Conservation (phyloP, 2,888 invertebrate genomes). For the Torymus texanus region DNA sequence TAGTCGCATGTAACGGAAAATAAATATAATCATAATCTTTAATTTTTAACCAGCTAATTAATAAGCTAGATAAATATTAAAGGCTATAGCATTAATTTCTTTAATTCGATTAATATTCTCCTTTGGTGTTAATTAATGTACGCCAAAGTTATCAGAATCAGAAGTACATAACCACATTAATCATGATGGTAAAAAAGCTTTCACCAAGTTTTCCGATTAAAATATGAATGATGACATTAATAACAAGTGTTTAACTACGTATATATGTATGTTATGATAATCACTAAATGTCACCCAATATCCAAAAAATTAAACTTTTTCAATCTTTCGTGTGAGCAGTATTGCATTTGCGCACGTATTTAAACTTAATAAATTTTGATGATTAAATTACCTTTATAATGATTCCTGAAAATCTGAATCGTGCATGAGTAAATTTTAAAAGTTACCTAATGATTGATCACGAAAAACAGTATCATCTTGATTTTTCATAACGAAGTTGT, state of each 20-base stretch:
- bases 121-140: constrained; percentile 12
- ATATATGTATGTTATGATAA: constrained; percentile 31
- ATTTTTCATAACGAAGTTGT: constrained; percentile 3
- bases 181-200: background rate
- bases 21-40: constrained; percentile 21
- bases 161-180: background rate
- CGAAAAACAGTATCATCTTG: constrained; percentile 16
- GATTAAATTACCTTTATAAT: constrained; percentile 12
- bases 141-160: constrained; percentile 9
- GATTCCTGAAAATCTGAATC: constrained; percentile 37
- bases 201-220: constrained; percentile 1
- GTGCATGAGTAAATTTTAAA: constrained; percentile 16
- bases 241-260: constrained; percentile 15
- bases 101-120: background rate
- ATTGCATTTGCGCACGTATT: constrained; percentile 29
- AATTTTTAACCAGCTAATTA: constrained; percentile 30
- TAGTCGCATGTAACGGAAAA: constrained; percentile 18
- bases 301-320: constrained; percentile 22
- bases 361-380: constrained; percentile 6
- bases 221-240: background rate
- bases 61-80: constrained; percentile 14
- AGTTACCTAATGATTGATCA: constrained; percentile 31
- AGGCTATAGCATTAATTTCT: background rate
- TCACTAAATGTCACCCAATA: constrained; percentile 32
- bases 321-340: constrained; percentile 14